Evolutionary conservation across 2,888 invertebrate genomes (phyloP).

Genomic region (Cantharis nigra): DNA sequence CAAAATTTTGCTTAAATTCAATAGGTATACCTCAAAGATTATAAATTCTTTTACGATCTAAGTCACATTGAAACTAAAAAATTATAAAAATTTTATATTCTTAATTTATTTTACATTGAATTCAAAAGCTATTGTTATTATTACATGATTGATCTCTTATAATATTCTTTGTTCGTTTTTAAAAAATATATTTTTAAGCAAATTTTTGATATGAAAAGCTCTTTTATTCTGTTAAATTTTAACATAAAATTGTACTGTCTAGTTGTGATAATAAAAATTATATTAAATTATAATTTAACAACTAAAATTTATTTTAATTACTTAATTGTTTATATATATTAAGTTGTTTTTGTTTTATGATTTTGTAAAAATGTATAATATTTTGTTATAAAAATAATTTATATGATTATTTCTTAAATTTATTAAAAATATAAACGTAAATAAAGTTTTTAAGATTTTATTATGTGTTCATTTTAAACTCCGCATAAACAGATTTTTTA

Average conservation of each 20-base stretch:
- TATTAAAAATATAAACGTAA: constrained; percentile 36
- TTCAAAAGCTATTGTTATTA: background rate
- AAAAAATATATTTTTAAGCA: background rate
- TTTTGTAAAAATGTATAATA: constrained; percentile 27
- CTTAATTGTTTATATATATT: background rate
- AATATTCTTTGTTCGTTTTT: background rate
- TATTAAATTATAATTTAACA: background rate
- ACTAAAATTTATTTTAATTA: background rate
- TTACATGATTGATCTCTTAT: background rate
- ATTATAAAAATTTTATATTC: background rate
- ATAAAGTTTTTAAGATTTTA: constrained; percentile 31
- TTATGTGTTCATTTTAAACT: background rate
- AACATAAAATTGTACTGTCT: background rate
- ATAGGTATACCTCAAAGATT: constrained; percentile 1
- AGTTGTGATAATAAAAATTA: background rate
- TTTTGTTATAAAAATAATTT: constrained; percentile 25
- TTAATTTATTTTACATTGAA: background rate
- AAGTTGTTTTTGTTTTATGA: constrained; percentile 13
- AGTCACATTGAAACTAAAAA: background rate
- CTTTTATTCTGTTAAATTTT: background rate
- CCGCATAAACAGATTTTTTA: background rate
- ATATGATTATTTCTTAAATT: constrained; percentile 33
- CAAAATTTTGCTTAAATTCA: constrained; percentile 6
- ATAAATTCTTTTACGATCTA: background rate
- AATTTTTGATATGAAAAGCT: background rate